A percentile compares a stretch with the other conserved stretches of the same genome.
Evolutionary conservation across 2,797 vertebrate species (phyloP).

Genomic region (Sparus aurata): DNA sequence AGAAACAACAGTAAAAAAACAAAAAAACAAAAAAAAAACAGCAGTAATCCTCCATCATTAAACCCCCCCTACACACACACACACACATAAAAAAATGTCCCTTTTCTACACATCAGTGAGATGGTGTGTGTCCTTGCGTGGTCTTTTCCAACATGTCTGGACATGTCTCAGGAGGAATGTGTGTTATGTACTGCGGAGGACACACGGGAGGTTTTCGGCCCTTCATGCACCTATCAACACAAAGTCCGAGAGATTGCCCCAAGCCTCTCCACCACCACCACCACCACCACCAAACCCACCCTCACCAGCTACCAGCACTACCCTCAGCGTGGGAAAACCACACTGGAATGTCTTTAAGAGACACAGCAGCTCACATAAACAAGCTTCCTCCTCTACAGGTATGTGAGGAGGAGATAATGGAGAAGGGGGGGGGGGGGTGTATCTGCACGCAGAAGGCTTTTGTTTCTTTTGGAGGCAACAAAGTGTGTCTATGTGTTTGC

Average conservation of each 20-base stretch:
- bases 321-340: conserved; percentile 74
- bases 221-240: conserved; percentile 53
- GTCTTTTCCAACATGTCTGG: conserved; percentile 66
- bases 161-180: conserved; percentile 73
- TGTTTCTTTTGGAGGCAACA: conserved; percentile 44
- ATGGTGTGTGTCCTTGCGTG: conserved; percentile 42
- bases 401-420: conserved; percentile 65
- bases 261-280: conserved; percentile 35
- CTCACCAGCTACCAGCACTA: conserved; percentile 43
- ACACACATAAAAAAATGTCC: background rate
- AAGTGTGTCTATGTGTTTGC: conserved; percentile 55
- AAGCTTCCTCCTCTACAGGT: conserved; percentile 69
- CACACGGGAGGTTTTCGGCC: conserved; percentile 33
- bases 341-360: conserved; percentile 77
- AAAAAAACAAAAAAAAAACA: background rate
- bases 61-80: conserved; percentile 26
- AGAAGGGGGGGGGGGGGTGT: conserved; percentile 3
- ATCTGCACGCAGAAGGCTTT: conserved; percentile 31
- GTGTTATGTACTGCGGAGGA: conserved; percentile 55
- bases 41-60: conserved; percentile 29
- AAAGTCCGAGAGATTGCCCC: conserved; percentile 55
- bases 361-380: conserved; percentile 69
- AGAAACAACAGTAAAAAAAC: conserved; percentile 21
- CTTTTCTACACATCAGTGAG: conserved; percentile 43
- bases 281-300: conserved; percentile 21